Conservation (phyloP, 2,797 vertebrate genomes). For the Cyclopterus lumpus region DNA sequence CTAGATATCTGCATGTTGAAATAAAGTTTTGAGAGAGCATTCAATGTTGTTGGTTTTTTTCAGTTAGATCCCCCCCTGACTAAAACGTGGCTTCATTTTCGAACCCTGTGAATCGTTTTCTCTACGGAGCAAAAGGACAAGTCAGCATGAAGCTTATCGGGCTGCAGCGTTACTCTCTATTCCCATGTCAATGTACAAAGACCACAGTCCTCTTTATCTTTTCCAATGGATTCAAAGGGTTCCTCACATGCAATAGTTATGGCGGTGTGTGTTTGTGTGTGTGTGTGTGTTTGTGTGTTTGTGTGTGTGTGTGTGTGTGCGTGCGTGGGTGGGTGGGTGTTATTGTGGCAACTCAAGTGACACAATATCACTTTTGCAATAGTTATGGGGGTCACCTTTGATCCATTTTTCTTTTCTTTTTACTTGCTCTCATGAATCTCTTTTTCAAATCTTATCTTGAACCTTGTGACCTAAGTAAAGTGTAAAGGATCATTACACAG, state of each 20-base stretch:
- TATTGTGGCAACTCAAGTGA: constrained; percentile 13
- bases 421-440: background rate
- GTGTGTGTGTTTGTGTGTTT: constrained; percentile 24
- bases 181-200: constrained; percentile 47
- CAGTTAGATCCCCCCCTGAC: background rate
- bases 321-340: constrained; percentile 6
- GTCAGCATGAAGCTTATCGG: constrained; percentile 57
- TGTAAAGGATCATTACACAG: background rate
- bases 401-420: constrained; percentile 8
- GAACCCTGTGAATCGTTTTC: background rate
- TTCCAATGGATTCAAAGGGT: constrained; percentile 19
- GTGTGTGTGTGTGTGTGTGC: no score
- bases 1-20: constrained; percentile 73
- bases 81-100: background rate
- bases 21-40: constrained; percentile 76
- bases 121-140: background rate
- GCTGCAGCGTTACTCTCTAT: background rate
- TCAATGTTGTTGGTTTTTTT: constrained; percentile 11
- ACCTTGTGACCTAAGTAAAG: constrained; percentile 41
- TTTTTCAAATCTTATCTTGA: constrained; percentile 46
- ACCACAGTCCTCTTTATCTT: constrained; percentile 46
- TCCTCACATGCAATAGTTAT: constrained; percentile 16
- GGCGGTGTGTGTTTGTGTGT: background rate
- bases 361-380: constrained; percentile 50
- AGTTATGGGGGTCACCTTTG: constrained; percentile 49